These are phyloP conservation scores for Neodiprion pinetum DNA, from an alignment of 1,140 invertebrate genomes.

Conservation along the genomic window DNA sequence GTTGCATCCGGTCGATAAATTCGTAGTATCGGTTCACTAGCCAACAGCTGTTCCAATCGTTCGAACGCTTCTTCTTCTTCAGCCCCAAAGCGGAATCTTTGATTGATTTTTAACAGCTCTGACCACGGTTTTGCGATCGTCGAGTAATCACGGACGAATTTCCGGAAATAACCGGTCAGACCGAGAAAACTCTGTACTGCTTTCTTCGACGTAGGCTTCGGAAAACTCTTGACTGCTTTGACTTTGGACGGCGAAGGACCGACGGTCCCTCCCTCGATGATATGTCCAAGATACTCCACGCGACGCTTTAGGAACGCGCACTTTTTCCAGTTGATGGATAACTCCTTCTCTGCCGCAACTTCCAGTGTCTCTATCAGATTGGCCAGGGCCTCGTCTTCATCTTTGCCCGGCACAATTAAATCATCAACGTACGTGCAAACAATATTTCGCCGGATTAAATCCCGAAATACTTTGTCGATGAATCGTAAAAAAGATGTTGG, in stretches of 20 bases:
- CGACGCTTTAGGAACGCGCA: constrained; percentile 38
- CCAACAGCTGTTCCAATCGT: constrained; percentile 25
- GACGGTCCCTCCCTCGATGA: constrained; percentile 28
- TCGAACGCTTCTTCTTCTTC: constrained; percentile 29
- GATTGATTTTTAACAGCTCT: constrained; percentile 37
- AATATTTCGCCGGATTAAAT: constrained; percentile 18
- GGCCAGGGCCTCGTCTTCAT: constrained; percentile 31
- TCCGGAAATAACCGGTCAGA: constrained; percentile 43
- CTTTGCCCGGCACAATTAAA: constrained; percentile 30
- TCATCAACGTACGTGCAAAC: constrained; percentile 46
- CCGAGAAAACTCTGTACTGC: constrained; percentile 55
- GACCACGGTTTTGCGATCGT: constrained; percentile 36
- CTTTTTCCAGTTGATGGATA: constrained; percentile 43
- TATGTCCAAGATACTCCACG: constrained; percentile 43
- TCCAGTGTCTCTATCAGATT: constrained; percentile 33
- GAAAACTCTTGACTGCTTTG: constrained; percentile 46
- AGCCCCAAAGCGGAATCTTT: constrained; percentile 25
- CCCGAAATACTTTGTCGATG: constrained; percentile 40
- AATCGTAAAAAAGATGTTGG: constrained; percentile 43
- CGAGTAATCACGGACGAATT: constrained; percentile 39
- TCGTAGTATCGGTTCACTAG: constrained; percentile 33
- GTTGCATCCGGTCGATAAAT: constrained; percentile 38
- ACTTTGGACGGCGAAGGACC: constrained; percentile 54
- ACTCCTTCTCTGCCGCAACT: constrained; percentile 24
- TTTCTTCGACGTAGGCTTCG: constrained; percentile 45